Conservation (phyloP, 2,113 vertebrate genomes). For the Setophaga coronata region DNA sequence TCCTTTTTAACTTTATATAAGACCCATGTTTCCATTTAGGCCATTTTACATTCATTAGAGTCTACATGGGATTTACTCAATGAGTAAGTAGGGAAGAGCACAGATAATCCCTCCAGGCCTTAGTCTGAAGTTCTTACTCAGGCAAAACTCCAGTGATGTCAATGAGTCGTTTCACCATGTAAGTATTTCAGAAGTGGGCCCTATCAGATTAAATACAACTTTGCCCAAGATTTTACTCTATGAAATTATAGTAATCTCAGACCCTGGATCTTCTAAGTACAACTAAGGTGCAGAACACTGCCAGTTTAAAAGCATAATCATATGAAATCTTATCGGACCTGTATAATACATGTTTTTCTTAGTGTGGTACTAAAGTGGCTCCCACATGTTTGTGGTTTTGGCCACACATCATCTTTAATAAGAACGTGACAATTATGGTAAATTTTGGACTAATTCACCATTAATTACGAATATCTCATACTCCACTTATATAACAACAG, state of each 20-base stretch:
- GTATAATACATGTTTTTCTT: neutral
- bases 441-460: neutral
- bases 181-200: neutral
- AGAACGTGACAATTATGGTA: slow-evolving; percentile 9
- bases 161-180: neutral
- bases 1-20: neutral
- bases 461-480: neutral
- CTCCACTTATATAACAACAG: neutral
- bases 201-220: neutral
- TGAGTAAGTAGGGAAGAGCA: neutral
- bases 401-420: neutral
- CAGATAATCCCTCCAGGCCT: neutral
- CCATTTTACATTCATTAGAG: neutral
- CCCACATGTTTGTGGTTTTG: neutral
- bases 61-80: slow-evolving; percentile 6
- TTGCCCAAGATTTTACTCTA: neutral
- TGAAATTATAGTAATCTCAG: neutral
- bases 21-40: neutral
- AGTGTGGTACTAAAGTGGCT: neutral
- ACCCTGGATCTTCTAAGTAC: neutral
- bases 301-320: neutral
- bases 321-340: neutral
- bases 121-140: neutral
- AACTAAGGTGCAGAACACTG: neutral
- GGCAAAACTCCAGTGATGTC: neutral